These are phyloP conservation scores for Aselliscus stoliczkanus DNA, from an alignment of 2,797 vertebrate species.

Conservation along the genomic window DNA sequence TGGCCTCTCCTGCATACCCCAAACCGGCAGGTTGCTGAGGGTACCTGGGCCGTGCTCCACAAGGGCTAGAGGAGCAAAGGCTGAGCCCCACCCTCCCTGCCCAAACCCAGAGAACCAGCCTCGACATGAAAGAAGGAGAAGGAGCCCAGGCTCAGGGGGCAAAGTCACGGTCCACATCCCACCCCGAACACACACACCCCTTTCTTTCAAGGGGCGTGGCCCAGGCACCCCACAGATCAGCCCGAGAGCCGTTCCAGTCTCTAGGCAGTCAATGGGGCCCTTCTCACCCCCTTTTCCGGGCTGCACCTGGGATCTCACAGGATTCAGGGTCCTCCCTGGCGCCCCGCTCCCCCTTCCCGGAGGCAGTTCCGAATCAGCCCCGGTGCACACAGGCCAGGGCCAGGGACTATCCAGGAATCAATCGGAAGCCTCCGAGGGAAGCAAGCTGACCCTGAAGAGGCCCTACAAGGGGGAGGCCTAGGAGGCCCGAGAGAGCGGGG, in stretches of 20 bases:
- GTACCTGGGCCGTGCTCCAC: not conserved
- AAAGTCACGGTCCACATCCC: not conserved
- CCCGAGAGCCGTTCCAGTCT: not conserved
- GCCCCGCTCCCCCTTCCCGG: not conserved
- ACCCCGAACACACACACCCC: conserved; percentile 38
- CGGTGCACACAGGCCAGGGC: conserved; percentile 75
- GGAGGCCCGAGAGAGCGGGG: not conserved
- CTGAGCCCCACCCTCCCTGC: not conserved
- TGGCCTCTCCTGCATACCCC: not conserved
- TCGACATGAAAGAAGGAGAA: not conserved
- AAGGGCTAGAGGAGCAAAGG: not conserved
- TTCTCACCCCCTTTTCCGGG: not conserved
- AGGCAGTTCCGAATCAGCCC: conserved; percentile 46
- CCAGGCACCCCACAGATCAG: conserved; percentile 42
- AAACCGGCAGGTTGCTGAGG: not conserved
- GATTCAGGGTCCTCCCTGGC: not conserved
- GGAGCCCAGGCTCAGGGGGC: not conserved
- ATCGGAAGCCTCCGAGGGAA: conserved; percentile 65
- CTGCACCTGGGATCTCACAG: conserved; percentile 36
- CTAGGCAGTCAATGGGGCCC: not conserved
- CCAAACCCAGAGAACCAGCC: not conserved
- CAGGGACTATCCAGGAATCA: conserved; percentile 79
- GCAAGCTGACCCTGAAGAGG: conserved; percentile 57
- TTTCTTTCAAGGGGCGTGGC: conserved; percentile 72
- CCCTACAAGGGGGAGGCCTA: conserved; percentile 30